phyloP scores from a whole-genome alignment of 1,140 invertebrate genomes.

The Ooceraea biroi region DNA sequence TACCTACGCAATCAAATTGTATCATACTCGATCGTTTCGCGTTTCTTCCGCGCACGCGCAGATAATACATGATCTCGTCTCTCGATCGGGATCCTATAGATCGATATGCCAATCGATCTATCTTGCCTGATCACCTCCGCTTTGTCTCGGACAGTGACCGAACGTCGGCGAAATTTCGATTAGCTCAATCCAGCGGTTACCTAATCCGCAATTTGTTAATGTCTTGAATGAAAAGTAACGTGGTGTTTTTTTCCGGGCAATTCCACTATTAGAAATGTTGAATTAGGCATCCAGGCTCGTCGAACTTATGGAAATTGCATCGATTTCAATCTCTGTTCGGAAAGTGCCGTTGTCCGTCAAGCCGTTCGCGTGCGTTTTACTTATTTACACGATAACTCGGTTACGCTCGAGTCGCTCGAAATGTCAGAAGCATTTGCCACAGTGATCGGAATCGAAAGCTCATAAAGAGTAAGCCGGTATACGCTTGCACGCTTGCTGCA shows the following conservation, averaged over 20 bases:
- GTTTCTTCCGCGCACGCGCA: not conserved
- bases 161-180: not conserved
- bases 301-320: not conserved
- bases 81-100: constrained; percentile 14
- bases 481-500: too few relatives aligned
- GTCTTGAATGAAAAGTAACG: not conserved
- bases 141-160: constrained; percentile 5
- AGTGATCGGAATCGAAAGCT: constrained; percentile 49
- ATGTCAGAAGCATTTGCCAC: constrained; percentile 29
- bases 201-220: not conserved
- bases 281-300: not conserved
- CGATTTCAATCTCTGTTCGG: constrained; percentile 12
- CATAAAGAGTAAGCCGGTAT: constrained; percentile 12
- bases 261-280: not conserved
- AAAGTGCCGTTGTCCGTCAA: constrained; percentile 25
- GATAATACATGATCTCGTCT: not conserved
- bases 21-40: not conserved
- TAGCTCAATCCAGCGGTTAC: not conserved
- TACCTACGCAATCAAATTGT: constrained; percentile 35
- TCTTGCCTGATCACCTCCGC: not conserved
- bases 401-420: constrained; percentile 38
- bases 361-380: constrained; percentile 12
- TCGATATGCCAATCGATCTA: not conserved
- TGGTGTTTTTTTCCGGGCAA: not conserved
- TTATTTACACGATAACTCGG: constrained; percentile 45